Evolutionary conservation across 2,113 vertebrate species (phyloP).

Genomic region (Columbina picui): DNA sequence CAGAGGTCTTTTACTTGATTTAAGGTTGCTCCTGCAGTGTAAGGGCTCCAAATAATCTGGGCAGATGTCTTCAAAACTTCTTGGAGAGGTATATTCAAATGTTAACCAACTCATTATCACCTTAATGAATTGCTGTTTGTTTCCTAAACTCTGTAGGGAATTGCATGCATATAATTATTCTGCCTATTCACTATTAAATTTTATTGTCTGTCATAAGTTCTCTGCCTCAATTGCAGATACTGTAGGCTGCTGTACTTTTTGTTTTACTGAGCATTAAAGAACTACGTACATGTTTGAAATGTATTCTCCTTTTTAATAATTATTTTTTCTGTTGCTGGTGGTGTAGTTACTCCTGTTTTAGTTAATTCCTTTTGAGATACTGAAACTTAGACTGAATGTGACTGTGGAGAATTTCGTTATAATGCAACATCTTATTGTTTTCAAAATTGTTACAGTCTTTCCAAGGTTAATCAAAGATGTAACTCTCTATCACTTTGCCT

Average conservation of each 20-base stretch:
- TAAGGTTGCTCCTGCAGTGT: not conserved
- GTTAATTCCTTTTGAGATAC: not conserved
- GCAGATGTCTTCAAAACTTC: slow-evolving; percentile 27
- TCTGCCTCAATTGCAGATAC: not conserved
- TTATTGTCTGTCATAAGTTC: slow-evolving; percentile 28
- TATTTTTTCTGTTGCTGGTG: not conserved
- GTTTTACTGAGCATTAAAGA: not conserved
- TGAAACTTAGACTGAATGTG: not conserved
- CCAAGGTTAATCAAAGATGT: not conserved
- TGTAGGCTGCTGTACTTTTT: slow-evolving; percentile 25
- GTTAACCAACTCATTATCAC: slow-evolving; percentile 61
- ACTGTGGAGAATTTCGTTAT: not conserved
- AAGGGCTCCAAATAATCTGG: not conserved
- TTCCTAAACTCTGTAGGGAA: slow-evolving; percentile 53
- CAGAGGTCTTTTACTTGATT: not conserved
- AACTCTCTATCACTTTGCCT: slow-evolving; percentile 40
- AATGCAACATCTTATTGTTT: not conserved
- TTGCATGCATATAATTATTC: slow-evolving; percentile 28
- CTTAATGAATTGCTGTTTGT: slow-evolving; percentile 58
- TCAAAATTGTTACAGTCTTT: not conserved
- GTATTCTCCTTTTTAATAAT: not conserved
- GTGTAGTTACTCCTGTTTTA: not conserved
- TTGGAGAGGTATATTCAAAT: slow-evolving; percentile 37
- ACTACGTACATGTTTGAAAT: not conserved
- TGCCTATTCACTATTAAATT: slow-evolving; percentile 8